Conservation (phyloP, 2,113 vertebrate genomes). For the Chrysemys picta region DNA sequence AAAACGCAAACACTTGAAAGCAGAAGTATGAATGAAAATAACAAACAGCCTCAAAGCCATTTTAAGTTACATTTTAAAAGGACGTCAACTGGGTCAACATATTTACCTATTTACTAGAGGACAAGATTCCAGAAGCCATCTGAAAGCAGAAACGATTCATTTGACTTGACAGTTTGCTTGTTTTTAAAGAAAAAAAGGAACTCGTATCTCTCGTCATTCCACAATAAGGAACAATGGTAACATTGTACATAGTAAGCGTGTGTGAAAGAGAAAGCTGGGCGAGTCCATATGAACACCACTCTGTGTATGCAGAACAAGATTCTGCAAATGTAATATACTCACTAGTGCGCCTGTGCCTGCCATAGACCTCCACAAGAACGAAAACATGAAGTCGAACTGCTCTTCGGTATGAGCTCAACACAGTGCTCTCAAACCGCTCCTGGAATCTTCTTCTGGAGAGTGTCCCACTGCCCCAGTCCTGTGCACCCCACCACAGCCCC, state of each 20-base stretch:
- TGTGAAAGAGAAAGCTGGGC: background rate
- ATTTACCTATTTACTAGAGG: background rate
- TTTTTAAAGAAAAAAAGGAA: background rate
- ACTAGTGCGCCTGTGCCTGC: constrained; percentile 17
- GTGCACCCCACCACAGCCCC: background rate
- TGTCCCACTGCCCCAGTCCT: background rate
- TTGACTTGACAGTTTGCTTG: background rate
- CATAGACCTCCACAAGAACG: background rate
- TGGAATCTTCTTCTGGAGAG: background rate
- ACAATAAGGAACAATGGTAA: background rate
- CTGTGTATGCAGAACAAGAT: background rate
- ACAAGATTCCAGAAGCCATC: background rate
- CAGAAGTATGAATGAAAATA: background rate
- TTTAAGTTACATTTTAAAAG: background rate
- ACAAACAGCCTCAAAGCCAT: background rate
- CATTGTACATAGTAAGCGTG: background rate
- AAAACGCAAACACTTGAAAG: background rate
- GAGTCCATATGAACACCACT: background rate
- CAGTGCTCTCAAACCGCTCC: background rate
- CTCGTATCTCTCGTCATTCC: background rate
- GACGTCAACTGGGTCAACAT: background rate
- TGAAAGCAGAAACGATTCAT: background rate
- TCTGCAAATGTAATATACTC: constrained; percentile 15
- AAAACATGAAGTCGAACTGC: constrained; percentile 33
- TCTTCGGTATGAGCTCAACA: background rate